phyloP scores from a whole-genome alignment of 2,888 invertebrate species.

The Conistra vaccinii region DNA sequence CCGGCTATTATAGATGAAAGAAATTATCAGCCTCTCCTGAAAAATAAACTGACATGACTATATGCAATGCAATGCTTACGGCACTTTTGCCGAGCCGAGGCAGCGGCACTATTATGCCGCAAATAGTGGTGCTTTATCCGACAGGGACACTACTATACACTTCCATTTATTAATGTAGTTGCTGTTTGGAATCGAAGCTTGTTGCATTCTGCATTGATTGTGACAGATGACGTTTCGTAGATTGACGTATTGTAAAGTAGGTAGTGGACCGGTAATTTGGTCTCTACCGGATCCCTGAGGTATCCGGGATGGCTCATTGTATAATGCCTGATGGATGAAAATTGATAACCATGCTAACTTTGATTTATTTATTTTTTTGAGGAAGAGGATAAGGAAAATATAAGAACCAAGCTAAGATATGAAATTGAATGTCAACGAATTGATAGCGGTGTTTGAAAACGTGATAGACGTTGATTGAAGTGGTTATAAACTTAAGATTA shows the following conservation, averaged over 20 bases:
- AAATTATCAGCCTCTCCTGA: too few species aligned
- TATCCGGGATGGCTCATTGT: not conserved
- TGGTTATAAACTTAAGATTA: not conserved
- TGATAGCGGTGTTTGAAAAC: constrained; percentile 6
- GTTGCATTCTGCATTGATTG: constrained; percentile 13
- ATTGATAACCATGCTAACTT: not conserved
- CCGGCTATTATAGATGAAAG: too few species aligned
- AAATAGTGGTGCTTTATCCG: too few species aligned
- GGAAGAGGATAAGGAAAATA: not conserved
- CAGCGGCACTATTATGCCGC: too few species aligned
- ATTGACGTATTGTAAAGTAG: constrained; percentile 7
- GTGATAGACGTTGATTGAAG: constrained; percentile 1
- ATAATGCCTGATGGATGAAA: not conserved
- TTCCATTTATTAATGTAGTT: too few species aligned
- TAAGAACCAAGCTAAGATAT: not conserved
- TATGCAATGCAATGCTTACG: too few species aligned
- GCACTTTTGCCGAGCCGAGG: too few species aligned
- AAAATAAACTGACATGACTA: too few species aligned
- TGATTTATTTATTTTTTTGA: not conserved
- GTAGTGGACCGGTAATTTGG: not conserved
- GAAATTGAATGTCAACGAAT: not conserved
- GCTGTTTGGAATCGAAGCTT: not conserved
- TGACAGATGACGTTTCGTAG: constrained; percentile 20
- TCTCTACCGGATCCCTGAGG: not conserved
- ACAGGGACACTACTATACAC: too few species aligned